A percentile compares a stretch with the other conserved stretches of the same genome.
phyloP scores from a whole-genome alignment of 2,888 invertebrate species.

The Nephrotoma appendiculata region DNA sequence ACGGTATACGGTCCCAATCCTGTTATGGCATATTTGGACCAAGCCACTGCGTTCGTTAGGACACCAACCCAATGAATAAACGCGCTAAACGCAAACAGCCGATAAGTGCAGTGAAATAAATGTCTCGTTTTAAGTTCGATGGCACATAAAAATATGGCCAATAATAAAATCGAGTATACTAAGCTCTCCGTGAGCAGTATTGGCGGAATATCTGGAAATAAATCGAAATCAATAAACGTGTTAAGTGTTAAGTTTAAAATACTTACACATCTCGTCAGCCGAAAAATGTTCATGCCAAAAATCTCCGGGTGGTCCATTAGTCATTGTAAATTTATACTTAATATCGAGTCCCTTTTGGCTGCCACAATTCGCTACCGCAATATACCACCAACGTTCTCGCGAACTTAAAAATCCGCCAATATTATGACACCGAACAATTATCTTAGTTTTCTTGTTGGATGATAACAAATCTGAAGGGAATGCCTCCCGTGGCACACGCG shows the following conservation, averaged over 20 bases:
- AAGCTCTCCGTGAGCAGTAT: conserved; percentile 60
- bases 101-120: conserved; percentile 76
- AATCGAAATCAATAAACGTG: background rate
- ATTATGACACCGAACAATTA: conserved; percentile 45
- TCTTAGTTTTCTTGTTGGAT: background rate
- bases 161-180: conserved; percentile 54
- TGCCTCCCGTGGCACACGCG: conserved; percentile 14
- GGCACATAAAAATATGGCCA: conserved; percentile 58
- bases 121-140: conserved; percentile 64
- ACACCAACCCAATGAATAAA: conserved; percentile 56
- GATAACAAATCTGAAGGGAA: conserved; percentile 14
- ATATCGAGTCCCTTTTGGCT: conserved; percentile 60
- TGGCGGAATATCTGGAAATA: conserved; percentile 66
- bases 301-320: conserved; percentile 66
- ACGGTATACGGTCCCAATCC: conserved; percentile 45
- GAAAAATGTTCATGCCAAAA: conserved; percentile 85
- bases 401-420: conserved; percentile 60
- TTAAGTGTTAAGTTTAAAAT: background rate
- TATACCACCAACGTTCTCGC: conserved; percentile 89
- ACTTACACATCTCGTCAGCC: conserved; percentile 89
- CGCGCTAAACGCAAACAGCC: conserved; percentile 62
- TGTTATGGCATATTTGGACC: conserved; percentile 60
- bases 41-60: conserved; percentile 50
- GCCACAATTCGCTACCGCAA: conserved; percentile 71
- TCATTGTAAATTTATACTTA: conserved; percentile 71